Evolutionary conservation across 2,113 vertebrate species (phyloP), one percentile per base, ranked within the genome.

Genomic region (Salminus brasiliensis): DNA sequence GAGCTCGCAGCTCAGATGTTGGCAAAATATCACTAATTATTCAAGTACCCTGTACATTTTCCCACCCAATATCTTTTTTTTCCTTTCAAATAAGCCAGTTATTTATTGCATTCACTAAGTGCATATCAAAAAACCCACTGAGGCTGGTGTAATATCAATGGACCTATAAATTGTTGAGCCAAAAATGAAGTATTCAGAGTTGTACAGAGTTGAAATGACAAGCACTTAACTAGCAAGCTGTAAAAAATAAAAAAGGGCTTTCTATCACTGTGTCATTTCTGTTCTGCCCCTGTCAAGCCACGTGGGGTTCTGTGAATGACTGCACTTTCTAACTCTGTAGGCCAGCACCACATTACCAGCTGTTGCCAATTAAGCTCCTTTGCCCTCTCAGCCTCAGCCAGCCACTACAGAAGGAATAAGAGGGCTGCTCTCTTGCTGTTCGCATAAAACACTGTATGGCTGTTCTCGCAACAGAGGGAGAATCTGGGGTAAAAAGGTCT

Each of bases 311-410:
- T 41, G 49, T 74, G 72, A 47, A 74, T 34, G 39, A 32, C 41
- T 47, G 30, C 6, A 27, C 60, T 49, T 73, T 74, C 59, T 73
- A 39, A 74, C 5, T 60, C 72, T 2, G 10, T n/a, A 53, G 23
- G 49, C 49, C 49, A 25, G 23, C 52, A 55, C 52, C n/a, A 55
- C 23, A 55, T 55, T 55, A 55, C 27, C 12, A 74, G 41, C 72
- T 63, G 72, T n/a, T 63, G 72, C 72, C 59, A 47, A 34, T 74
- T 63, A 45, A 6, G 10, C 59, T 63, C 27, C 25, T 74, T 30
- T 63, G 12, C 39, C 27, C 27, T 74, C 29, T 63, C 18, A 29
- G 30, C 53, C 29, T 11, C 39, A 30, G 53, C n/a, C 27, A 32
- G 41, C n/a, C n/a, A n/a, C n/a, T 47, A 47, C 41, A 23, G 72